These are phyloP conservation scores for Hirundichthys speculiger DNA, from an alignment of 2,113 vertebrate genomes.

Conservation along the genomic window DNA sequence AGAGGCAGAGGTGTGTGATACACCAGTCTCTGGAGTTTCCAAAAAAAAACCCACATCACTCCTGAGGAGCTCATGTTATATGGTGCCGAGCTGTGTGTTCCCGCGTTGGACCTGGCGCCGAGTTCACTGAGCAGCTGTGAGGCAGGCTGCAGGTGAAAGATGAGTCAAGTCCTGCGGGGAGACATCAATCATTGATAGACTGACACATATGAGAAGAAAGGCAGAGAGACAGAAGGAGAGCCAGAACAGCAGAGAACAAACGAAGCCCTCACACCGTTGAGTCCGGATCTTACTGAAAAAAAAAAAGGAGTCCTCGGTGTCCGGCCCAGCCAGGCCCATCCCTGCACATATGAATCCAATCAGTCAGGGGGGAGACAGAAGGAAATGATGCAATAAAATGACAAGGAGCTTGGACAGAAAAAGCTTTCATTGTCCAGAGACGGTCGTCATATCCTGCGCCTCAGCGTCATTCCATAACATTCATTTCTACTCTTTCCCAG, in stretches of 20 bases:
- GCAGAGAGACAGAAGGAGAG: conserved; percentile 38
- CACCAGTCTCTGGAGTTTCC: conserved; percentile 28
- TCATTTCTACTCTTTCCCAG: neutral
- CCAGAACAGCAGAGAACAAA: conserved; percentile 51
- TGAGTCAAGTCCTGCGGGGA: conserved; percentile 62
- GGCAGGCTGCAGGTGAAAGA: conserved; percentile 74
- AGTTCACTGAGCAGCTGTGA: conserved; percentile 68
- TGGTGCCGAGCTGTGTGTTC: conserved; percentile 34
- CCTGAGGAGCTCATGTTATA: conserved; percentile 31
- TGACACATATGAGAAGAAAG: conserved; percentile 64
- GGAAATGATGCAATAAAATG: conserved; percentile 54
- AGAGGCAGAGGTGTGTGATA: conserved; percentile 31
- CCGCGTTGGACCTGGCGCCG: conserved; percentile 35
- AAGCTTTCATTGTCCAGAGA: conserved; percentile 24
- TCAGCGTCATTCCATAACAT: neutral
- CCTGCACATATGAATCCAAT: conserved; percentile 25
- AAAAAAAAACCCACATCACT: conserved; percentile 35
- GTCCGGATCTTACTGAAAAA: conserved; percentile 37
- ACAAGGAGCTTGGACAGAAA: conserved; percentile 24
- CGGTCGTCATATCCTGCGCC: conserved; percentile 31
- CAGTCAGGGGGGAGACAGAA: conserved; percentile 30
- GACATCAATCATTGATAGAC: conserved; percentile 68
- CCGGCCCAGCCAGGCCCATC: conserved; percentile 30
- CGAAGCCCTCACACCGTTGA: conserved; percentile 20
- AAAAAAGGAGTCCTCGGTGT: conserved; percentile 23